Conservation (phyloP, 2,888 invertebrate genomes). For the Temnothorax ravouxi region DNA sequence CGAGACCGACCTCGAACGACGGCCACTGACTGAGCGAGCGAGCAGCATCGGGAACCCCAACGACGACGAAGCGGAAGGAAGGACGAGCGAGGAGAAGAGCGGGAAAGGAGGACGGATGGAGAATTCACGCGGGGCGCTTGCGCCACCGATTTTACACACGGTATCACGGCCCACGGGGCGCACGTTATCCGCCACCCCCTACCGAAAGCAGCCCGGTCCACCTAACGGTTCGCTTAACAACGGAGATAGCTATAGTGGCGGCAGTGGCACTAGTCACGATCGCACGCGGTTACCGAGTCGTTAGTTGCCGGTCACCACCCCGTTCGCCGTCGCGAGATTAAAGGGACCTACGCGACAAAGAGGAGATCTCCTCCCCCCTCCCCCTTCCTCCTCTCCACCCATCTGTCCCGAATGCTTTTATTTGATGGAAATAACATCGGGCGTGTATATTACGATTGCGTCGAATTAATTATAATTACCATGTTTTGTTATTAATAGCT, state of each 20-base stretch:
- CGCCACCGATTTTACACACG: conserved; percentile 78
- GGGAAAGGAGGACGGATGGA: conserved; percentile 53
- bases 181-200: conserved; percentile 67
- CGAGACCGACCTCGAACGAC: conserved; percentile 70
- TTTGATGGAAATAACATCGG: background rate
- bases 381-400: background rate
- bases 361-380: background rate
- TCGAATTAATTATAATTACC: background rate
- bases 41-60: conserved; percentile 70
- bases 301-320: conserved; percentile 19
- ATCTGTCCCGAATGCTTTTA: background rate
- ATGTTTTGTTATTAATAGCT: background rate
- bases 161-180: conserved; percentile 70
- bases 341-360: conserved; percentile 22
- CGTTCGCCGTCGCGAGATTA: background rate
- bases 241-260: conserved; percentile 63
- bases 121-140: conserved; percentile 70
- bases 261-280: conserved; percentile 62
- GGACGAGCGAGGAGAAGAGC: conserved; percentile 63
- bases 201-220: conserved; percentile 48
- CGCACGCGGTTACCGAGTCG: conserved; percentile 48
- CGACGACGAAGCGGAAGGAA: conserved; percentile 71
- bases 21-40: conserved; percentile 76
- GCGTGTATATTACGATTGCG: background rate
- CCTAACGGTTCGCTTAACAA: conserved; percentile 60